Base-by-base conservation (phyloP, 2,113 vertebrate species). In the Hydrochoerus hydrochaeris region DNA sequence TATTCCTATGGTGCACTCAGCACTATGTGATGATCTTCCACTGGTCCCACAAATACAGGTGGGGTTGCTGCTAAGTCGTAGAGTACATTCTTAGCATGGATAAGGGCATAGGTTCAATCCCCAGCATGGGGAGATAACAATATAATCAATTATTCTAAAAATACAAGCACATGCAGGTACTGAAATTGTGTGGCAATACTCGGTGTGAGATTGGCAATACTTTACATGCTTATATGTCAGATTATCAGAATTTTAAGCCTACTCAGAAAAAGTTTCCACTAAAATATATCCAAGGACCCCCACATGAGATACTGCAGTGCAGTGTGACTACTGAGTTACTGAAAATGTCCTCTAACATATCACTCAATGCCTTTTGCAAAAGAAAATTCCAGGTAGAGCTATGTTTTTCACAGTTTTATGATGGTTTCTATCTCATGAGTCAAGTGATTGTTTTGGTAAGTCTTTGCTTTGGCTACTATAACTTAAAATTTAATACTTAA, bases 211-310 rank as follows among this genome's bases (percentile, higher is more conserved):
- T 46, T 22, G 14, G 41, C 71, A 60, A 60, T 24, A 35, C 12
- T 28, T 63, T 82, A 90, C 19, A 90, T 60, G 19, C 3, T 85
- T 77, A 6, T 3, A 46, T 67, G 41, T 81, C 71, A 89, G 30
- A 94, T 77, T 75, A 82, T 32, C 71, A 38, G 89, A 88, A 88
- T 75, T 75, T 49, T 32, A 57, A 92, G 73, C 81, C 62, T 71
- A 71, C 26, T 71, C n/a, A 81, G 81, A 96, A 73, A 89, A 95
- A 90, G 35, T 82, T 93, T 54, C 83, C 62, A 85, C 63, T 38
- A 95, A 92, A 81, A 95, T 49, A 85, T 63, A 92, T n/a, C 46
- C 32, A 81, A 85, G 32, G 35, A 54, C 7, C 20, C 38, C 54
- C n/a, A 52, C 49, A n/a, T 85, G 80, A 85, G 54, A 82, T 78